Base-by-base conservation (phyloP, 1,140 invertebrate species). In the Papilio helenus region DNA sequence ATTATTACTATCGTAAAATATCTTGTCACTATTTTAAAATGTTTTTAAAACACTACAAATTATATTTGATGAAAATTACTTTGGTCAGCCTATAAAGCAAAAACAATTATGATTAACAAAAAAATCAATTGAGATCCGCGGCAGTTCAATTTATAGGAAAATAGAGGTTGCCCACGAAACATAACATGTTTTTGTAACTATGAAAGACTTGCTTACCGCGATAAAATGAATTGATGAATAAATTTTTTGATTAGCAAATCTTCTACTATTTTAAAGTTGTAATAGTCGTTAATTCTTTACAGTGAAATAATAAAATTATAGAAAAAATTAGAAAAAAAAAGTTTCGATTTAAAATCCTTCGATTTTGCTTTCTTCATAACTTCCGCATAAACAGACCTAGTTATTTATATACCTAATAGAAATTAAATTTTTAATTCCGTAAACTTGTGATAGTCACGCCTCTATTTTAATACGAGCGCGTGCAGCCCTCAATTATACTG, bases 141-240 rank as follows among this genome's bases (percentile, higher is more conserved):
- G 55, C 55, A 20, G 10, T 20, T 58, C n/a, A 58, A 20, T 58
- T 58, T 58, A n/a, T 58, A 58, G 55, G 55, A 20, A 23, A 61
- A 61, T 12, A 12, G 10, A 61, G 10, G 23, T 0, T 39, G 10
- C 23, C 23, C 12, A 12, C 8, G 20, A 23, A 26, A 61, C 34
- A 39, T 39, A 61, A 61, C 58, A 26, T 61, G 58, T 61, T 61
- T 61, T 61, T 61, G 23, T 61, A 61, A 3, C 55, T 61, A 61
- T 61, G 3, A 61, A 23, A 20, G 9, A 9, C n/a, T 20, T 49
- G 16, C 20, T n/a, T 58, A 20, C n/a, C n/a, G 9, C 8, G 7
- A 58, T 23, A 3, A 10, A 58, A n/a, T 39, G 18, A 55, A 55
- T 55, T 55, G 5, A 55, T 18, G 14, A 20, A 16, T 16, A 16